phyloP scores from a whole-genome alignment of 1,140 invertebrate genomes.

The Calliopsis andreniformis region DNA sequence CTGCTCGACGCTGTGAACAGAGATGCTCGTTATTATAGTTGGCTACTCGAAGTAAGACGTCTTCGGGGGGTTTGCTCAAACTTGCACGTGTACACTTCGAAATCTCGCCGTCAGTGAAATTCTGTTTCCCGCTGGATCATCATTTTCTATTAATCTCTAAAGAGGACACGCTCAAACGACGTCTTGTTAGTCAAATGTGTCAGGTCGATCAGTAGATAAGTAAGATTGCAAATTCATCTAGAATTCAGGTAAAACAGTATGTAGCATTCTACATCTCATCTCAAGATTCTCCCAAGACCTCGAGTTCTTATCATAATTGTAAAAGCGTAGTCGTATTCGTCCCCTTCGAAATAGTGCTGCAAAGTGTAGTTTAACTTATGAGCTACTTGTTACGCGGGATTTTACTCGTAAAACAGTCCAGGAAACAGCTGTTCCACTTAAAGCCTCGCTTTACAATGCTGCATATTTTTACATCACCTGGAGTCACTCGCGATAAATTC shows the following conservation, averaged over 20 bases:
- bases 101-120: too few species aligned
- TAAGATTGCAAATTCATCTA: too few species aligned
- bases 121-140: too few species aligned
- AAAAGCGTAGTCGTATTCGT: neutral
- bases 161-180: too few species aligned
- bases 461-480: neutral
- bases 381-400: neutral
- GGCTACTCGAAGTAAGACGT: conserved; percentile 35
- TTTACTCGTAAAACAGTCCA: neutral
- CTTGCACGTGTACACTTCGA: neutral
- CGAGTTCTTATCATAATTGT: neutral
- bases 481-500: conserved; percentile 5
- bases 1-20: neutral
- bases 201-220: too few species aligned
- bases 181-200: too few species aligned
- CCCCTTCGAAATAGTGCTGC: neutral
- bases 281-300: too few species aligned
- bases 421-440: conserved; percentile 19
- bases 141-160: too few species aligned
- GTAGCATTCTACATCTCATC: too few species aligned
- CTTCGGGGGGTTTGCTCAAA: neutral
- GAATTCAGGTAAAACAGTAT: too few species aligned
- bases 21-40: conserved; percentile 42
- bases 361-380: neutral
- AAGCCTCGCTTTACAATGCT: neutral